Evolutionary conservation across 2,888 invertebrate genomes (phyloP).

Genomic region (Aspidiotus destructor): DNA sequence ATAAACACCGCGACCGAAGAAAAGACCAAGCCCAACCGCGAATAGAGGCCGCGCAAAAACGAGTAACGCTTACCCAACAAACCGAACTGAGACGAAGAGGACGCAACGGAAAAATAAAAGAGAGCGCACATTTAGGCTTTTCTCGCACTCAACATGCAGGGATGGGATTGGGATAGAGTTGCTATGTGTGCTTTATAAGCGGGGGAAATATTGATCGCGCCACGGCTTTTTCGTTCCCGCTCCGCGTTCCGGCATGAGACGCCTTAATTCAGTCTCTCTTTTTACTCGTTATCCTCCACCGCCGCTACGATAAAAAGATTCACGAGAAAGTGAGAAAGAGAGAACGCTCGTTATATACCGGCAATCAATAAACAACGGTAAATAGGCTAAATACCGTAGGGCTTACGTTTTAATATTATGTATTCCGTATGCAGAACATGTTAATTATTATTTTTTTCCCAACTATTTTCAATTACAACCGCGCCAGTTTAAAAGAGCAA

Average conservation of each 20-base stretch:
- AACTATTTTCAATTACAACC: not conserved
- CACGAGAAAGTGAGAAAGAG: not conserved
- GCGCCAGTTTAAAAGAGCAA: not conserved
- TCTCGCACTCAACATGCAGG: slow-evolving; percentile 15
- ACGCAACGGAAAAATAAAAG: slow-evolving; percentile 18
- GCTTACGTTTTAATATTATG: not conserved
- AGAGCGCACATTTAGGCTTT: slow-evolving; percentile 31
- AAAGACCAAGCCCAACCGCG: slow-evolving; percentile 28
- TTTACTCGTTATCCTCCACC: slow-evolving; percentile 29
- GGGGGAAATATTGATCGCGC: slow-evolving; percentile 28
- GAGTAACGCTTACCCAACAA: slow-evolving; percentile 1
- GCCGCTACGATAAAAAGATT: slow-evolving; percentile 10
- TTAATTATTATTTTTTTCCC: not conserved
- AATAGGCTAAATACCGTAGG: not conserved
- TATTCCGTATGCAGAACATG: not conserved
- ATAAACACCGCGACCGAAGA: slow-evolving; percentile 14
- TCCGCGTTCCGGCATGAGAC: slow-evolving; percentile 12
- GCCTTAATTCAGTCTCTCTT: slow-evolving; percentile 22
- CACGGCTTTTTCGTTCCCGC: slow-evolving; percentile 14
- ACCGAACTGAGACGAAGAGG: slow-evolving; percentile 14
- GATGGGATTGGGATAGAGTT: too few relatives aligned
- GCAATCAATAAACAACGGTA: not conserved
- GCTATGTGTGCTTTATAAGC: slow-evolving; percentile 9
- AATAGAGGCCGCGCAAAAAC: slow-evolving; percentile 27
- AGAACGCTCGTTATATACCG: too few relatives aligned